A percentile compares a stretch with the other conserved stretches of the same genome.
Evolutionary conservation across 2,888 invertebrate species (phyloP).

Genomic region (Drosophila trichaetosa): DNA sequence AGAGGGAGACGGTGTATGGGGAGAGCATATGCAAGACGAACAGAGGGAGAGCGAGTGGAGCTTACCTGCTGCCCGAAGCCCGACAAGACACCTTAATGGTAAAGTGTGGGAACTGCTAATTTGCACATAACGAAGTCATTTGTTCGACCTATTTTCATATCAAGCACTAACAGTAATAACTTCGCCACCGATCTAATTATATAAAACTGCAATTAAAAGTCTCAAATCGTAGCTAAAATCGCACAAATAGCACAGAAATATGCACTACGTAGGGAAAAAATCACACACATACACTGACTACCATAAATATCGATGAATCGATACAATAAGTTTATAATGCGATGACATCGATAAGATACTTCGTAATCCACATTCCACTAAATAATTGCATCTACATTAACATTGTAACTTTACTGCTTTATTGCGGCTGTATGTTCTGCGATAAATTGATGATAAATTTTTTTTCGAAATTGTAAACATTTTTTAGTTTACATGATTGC

Average conservation of each 20-base stretch:
- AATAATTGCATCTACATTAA: neutral
- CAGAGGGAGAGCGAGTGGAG: slow-evolving; percentile 46
- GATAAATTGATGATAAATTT: neutral
- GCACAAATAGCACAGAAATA: slow-evolving; percentile 53
- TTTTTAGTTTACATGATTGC: slow-evolving; percentile 18
- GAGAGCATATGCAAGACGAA: slow-evolving; percentile 28
- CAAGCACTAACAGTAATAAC: slow-evolving; percentile 14
- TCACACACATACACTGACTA: slow-evolving; percentile 57
- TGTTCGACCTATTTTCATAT: slow-evolving; percentile 25
- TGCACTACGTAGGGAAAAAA: slow-evolving; percentile 59
- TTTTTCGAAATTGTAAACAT: neutral
- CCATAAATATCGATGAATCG: slow-evolving; percentile 37
- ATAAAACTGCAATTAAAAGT: slow-evolving; percentile 31
- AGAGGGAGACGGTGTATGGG: slow-evolving; percentile 10
- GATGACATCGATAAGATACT: slow-evolving; percentile 33
- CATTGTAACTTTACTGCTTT: neutral
- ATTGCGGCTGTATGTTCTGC: accelerated
- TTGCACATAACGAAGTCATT: slow-evolving; percentile 44
- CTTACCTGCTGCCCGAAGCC: slow-evolving; percentile 67
- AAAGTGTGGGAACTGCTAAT: slow-evolving; percentile 49
- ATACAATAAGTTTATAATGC: slow-evolving; percentile 14
- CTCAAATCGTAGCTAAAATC: slow-evolving; percentile 32
- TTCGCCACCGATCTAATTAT: slow-evolving; percentile 27
- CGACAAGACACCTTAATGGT: slow-evolving; percentile 54
- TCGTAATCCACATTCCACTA: neutral